Evolutionary conservation across 2,888 invertebrate genomes (phyloP).

Genomic region (Cerceris rybyensis): DNA sequence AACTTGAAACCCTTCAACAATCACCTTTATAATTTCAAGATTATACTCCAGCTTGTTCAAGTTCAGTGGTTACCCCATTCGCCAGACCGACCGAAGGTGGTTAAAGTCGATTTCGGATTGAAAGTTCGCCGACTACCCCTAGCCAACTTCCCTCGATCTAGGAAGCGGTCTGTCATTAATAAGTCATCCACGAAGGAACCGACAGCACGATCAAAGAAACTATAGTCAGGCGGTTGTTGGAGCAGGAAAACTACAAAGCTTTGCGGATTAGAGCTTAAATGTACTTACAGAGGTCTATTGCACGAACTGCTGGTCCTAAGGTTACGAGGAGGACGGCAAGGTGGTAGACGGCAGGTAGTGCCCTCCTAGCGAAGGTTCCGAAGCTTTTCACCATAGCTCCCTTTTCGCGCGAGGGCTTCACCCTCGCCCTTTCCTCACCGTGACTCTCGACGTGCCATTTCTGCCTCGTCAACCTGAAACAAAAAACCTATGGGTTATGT

Average conservation of each 20-base stretch:
- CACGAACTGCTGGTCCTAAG: conserved; percentile 66
- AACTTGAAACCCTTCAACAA: no score
- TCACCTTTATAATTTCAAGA: no score
- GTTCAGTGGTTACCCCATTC: conserved; percentile 2
- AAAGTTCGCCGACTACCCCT: conserved; percentile 56
- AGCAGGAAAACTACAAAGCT: conserved; percentile 39
- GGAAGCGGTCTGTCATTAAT: conserved; percentile 45
- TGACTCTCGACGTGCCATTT: conserved; percentile 72
- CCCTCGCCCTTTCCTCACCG: conserved; percentile 78
- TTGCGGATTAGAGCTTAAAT: conserved; percentile 38
- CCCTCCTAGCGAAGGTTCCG: conserved; percentile 72
- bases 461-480: conserved; percentile 73
- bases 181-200: conserved; percentile 50
- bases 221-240: conserved; percentile 36
- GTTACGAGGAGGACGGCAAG: conserved; percentile 67
- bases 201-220: conserved; percentile 24
- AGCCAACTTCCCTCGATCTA: conserved; percentile 28
- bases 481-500: conserved; percentile 52
- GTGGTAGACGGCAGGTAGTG: conserved; percentile 71
- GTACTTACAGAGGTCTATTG: conserved; percentile 78
- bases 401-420: conserved; percentile 75
- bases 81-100: conserved; percentile 7
- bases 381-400: conserved; percentile 76
- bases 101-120: conserved; percentile 57
- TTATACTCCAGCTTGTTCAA: no score